Evolutionary conservation across 2,113 vertebrate genomes (phyloP), one percentile per base, ranked within the genome.

Genomic region (Acanthisitta chloris): DNA sequence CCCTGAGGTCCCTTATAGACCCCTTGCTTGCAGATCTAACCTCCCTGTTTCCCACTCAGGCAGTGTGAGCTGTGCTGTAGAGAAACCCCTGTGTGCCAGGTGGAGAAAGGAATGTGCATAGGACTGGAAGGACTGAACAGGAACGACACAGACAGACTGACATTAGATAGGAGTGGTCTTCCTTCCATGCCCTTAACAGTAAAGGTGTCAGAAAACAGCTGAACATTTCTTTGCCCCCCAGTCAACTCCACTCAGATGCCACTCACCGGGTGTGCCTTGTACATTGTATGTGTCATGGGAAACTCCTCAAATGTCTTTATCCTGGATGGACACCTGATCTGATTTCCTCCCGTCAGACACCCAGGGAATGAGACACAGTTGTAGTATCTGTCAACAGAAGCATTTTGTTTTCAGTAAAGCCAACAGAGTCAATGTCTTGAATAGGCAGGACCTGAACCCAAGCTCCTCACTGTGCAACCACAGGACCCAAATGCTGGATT

Each of bases 301-400:
- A 99, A 98, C 96, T 99, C 99, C 70, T 99, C 99, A 94, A 99
- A 99, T 0, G 99, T 99, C 98, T 99, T 99, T 97, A 99, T 99
- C 92, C 98, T 96, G 97, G 98, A 97, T 96, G 99, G 91, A 84
- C 98, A 98, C 14, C 96, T 96, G 86, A 98, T 98, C 52, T 98
- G 98, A 38, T 98, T 97, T 70, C 98, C 98, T 83, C 98, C 97
- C 76, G 98, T 98, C 95, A 99, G 97, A 79, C 98, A 99, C 40
- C 99, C 99, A 18, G 98, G 97, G 96, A 99, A 99, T 0, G 99
- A 99, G 92, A 99, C 98, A 19, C 99, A 99, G 93, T 99, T 99
- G 96, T 99, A 99, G 81, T 99, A 99, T 98, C 99, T 99, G 97
- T 7, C 1, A 25, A 62, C 45, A 90, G 61, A 94, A 78, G 59